Evolutionary conservation across 2,888 invertebrate species (phyloP).

Genomic region (Dasypolia templi): DNA sequence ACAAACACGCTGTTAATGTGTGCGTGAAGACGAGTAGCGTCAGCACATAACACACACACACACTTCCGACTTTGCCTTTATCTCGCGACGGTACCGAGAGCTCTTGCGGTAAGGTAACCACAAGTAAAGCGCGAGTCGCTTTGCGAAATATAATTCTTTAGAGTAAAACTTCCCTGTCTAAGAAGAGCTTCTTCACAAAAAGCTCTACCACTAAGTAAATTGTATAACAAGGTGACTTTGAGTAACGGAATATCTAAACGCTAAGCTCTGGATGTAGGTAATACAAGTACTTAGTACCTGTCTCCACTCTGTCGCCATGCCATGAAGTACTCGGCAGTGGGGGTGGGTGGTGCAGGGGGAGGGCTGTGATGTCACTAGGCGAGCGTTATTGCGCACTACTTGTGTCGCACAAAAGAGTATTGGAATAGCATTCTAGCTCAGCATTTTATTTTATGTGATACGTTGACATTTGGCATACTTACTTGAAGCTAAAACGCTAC

Average conservation of each 20-base stretch:
- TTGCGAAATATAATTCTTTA: too few species aligned
- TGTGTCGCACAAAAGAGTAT: conserved; percentile 29
- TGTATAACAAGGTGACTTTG: neutral
- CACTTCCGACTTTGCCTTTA: too few species aligned
- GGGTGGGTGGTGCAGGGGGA: too few species aligned
- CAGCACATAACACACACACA: too few species aligned
- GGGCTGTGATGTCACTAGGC: conserved; percentile 33
- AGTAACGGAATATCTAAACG: conserved; percentile 1
- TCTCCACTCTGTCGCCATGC: conserved; percentile 4
- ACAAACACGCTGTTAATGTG: too few species aligned
- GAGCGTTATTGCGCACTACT: conserved; percentile 43
- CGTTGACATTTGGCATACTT: neutral
- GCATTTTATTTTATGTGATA: conserved; percentile 22
- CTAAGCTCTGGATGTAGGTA: conserved; percentile 22
- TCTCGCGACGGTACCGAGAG: too few species aligned
- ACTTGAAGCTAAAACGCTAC: too few species aligned
- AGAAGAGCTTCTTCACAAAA: neutral
- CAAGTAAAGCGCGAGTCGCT: too few species aligned
- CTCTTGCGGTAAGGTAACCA: too few species aligned
- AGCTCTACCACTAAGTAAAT: neutral
- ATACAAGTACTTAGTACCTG: conserved; percentile 28
- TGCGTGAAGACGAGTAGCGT: too few species aligned
- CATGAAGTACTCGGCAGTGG: neutral
- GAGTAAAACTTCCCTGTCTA: too few species aligned
- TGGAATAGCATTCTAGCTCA: conserved; percentile 18